Conservation (phyloP, 2,797 vertebrate genomes). For the Lagodon rhomboides region DNA sequence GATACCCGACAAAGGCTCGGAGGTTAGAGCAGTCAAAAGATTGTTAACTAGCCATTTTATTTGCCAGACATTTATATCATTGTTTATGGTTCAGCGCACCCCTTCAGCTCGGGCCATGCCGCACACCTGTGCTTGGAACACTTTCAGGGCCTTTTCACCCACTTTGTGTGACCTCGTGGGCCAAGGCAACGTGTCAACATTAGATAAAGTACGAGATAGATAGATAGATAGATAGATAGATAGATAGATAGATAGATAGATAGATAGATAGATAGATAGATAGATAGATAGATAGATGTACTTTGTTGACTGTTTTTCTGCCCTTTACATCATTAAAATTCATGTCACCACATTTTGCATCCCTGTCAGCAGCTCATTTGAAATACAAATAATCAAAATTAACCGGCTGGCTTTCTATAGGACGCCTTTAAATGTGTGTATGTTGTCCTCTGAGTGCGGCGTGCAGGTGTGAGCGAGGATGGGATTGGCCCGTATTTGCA, state of each 20-base stretch:
- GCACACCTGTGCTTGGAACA: conserved; percentile 86
- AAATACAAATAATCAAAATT: conserved; percentile 29
- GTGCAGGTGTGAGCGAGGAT: conserved; percentile 27
- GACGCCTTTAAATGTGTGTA: conserved; percentile 6
- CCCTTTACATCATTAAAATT: conserved; percentile 31
- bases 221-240: conserved; percentile 7
- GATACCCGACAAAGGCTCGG: conserved; percentile 87
- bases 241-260: conserved; percentile 22
- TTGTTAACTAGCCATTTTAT: conserved; percentile 91
- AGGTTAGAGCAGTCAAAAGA: conserved; percentile 90
- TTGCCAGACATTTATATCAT: conserved; percentile 90
- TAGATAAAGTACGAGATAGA: conserved; percentile 1
- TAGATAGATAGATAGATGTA: background rate
- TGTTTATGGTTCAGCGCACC: conserved; percentile 86
- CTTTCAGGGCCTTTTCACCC: conserved; percentile 73
- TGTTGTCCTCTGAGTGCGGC: conserved; percentile 5
- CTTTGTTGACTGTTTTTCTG: conserved; percentile 10
- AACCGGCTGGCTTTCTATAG: background rate
- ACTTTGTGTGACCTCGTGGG: conserved; percentile 68
- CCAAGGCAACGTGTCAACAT: conserved; percentile 23
- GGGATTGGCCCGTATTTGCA: conserved; percentile 28
- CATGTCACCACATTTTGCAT: conserved; percentile 1
- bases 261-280: conserved; percentile 17
- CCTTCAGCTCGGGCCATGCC: conserved; percentile 78
- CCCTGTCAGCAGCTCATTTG: conserved; percentile 28